Evolutionary conservation across 2,888 invertebrate species (phyloP), one percentile per base, ranked within the genome.

Genomic region (Aspidapion aeneum): DNA sequence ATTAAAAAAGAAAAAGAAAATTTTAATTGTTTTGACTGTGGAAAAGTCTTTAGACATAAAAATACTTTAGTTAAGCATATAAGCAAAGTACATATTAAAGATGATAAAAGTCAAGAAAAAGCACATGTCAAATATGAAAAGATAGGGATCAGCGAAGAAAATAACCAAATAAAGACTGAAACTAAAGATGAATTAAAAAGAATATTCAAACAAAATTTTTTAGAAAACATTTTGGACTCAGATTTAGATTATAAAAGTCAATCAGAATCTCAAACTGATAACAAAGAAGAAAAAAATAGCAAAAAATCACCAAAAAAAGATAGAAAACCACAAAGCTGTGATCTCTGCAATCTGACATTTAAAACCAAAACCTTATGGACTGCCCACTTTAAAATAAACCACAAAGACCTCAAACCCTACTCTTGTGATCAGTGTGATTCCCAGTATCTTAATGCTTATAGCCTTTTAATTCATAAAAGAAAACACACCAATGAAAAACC

Each of bases 321-420:
- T 61, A 70, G 69, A 35, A 61, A 63, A 52, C 68, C 64, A 12
- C 55, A 71, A 48, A 73, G 71, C 48, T 74, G 74, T 58, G 69
- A 69, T 35, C 70, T 72, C 57, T 74, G 74, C 55, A 72, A 71
- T n/a, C 73, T 71, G 64, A 55, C 66, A 35, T 74, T 74, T 48
- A 64, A 67, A 20, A 71, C 69, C 61, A 68, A 70, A 20, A 70
- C 71, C 59, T 72, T 71, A 18, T 69, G 72, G 64, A 63, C 67
- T 1, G 64, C 69, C 3, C 74, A 74, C 58, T 69, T 74, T 50
- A 65, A 74, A 1, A 66, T 71, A 0, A 70, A 72, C 49, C 73
- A 74, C 20, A 71, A 70, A 12, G 70, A 71, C 54, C 72, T 74
- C 62, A 74, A 74, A 63, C 74, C 74, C 1, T 74, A 73, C 61